Evolutionary conservation across 2,888 invertebrate species (phyloP), one percentile per base, ranked within the genome.

Genomic region (Ichneumoninae sp.): DNA sequence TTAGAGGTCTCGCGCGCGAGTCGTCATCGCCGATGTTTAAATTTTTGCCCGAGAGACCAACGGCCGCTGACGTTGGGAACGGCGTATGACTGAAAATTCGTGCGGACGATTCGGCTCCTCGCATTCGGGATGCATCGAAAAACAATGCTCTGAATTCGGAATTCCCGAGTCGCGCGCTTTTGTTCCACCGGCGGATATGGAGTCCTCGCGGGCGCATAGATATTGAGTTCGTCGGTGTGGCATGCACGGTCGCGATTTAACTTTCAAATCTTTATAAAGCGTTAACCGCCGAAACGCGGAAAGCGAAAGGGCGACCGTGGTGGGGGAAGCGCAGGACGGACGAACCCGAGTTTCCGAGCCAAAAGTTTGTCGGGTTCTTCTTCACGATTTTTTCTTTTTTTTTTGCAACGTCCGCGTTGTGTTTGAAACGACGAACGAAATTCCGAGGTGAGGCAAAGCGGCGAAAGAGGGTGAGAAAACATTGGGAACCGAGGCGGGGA

Each of bases 51-150:
- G 40, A 36, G 16, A n/a, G 36, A 3, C 40, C 36, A 19, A 66
- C 16, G 19, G 19, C 22, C 19, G 10, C 1, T 10, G 10, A 3
- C 26, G 19, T 10, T 7, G 40, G 22, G 10, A n/a, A 22, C 30
- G 8, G 8, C 52, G 19, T 54, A 54, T 16, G n/a, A 13, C 33
- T 4, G 30, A 62, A 54, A 19, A 40, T 54, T 52, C 54, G 19
- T 40, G 36, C 36, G 26, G 6, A 57, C 33, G 19, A 65, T 22
- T 10, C 1, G 22, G 19, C 13, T 19, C 19, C 8, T 19, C 60
- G 69, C 87, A 89, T 89, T 89, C 87, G 86, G 86, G 87, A 87
- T 88, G 88, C 88, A 88, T 88, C 85, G 87, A 89, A 90, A 89
- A 88, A 88, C 87, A 86, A 86, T 85, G 85, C 74, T 77, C 74